Percentiles rank a stretch among this genome's conserved stretches.
Evolutionary conservation across 2,888 invertebrate species (phyloP).

Genomic region (Adelphocoris suturalis): DNA sequence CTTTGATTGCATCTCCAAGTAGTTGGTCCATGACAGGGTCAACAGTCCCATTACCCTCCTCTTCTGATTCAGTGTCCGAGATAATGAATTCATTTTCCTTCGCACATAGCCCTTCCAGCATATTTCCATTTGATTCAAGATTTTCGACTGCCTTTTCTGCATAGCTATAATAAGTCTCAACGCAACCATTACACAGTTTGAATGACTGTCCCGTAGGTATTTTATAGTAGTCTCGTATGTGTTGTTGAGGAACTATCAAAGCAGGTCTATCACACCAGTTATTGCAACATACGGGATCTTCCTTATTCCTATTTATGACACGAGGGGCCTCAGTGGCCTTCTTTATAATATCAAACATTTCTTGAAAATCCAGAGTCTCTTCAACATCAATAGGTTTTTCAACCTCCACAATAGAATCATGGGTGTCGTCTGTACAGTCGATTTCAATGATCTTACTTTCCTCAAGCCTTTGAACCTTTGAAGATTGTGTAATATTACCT

Average conservation of each 20-base stretch:
- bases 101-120: constrained; percentile 33
- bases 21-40: constrained; percentile 17
- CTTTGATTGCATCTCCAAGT: constrained; percentile 21
- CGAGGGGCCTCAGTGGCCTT: not conserved
- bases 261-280: constrained; percentile 33
- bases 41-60: not conserved
- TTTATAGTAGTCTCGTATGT: constrained; percentile 55
- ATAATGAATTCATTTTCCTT: constrained; percentile 52
- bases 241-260: not conserved
- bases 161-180: constrained; percentile 9
- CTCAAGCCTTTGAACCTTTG: not conserved
- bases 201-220: constrained; percentile 35
- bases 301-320: not conserved
- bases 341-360: not conserved
- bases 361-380: not conserved
- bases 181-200: constrained; percentile 39
- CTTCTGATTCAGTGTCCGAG: constrained; percentile 47
- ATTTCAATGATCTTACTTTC: not conserved
- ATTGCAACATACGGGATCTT: constrained; percentile 50
- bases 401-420: not conserved
- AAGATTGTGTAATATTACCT: too few species aligned
- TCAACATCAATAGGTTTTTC: not conserved
- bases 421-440: not conserved
- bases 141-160: not conserved
- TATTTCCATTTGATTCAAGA: constrained; percentile 39